Conservation (phyloP, 92 coral and sea anemone species). For the Porites cylindrica region DNA sequence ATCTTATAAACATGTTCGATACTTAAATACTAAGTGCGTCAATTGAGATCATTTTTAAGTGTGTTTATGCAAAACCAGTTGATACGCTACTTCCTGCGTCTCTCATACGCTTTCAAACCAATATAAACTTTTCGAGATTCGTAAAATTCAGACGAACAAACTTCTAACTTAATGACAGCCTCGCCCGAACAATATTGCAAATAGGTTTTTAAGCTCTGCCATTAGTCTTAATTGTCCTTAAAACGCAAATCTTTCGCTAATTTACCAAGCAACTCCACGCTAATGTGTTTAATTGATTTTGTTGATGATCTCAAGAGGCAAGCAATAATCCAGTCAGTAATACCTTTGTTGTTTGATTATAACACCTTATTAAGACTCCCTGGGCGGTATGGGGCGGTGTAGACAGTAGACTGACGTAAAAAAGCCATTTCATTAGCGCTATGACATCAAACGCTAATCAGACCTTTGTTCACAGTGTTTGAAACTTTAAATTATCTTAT, state of each 20-base stretch:
- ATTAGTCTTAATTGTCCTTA: background rate
- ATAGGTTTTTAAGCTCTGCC: conserved; percentile 6
- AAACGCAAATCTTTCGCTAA: background rate
- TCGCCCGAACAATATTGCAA: background rate
- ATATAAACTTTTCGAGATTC: background rate
- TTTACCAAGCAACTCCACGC: background rate
- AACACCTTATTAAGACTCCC: conserved; percentile 5
- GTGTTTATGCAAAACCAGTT: background rate
- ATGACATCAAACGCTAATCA: conserved; percentile 10
- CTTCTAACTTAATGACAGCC: background rate
- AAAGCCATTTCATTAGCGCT: conserved; percentile 7
- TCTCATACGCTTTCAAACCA: background rate
- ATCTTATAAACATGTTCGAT: background rate
- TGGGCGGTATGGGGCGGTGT: background rate
- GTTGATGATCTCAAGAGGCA: conserved; percentile 25
- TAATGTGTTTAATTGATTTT: conserved; percentile 12
- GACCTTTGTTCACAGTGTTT: background rate
- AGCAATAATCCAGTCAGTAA: conserved; percentile 24
- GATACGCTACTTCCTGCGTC: background rate
- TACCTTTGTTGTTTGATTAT: conserved; percentile 28
- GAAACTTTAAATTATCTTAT: too few species aligned
- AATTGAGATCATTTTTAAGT: conserved; percentile 7
- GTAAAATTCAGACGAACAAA: background rate
- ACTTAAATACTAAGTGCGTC: background rate
- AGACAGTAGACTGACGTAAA: conserved; percentile 7